Conservation (phyloP, 2,797 vertebrate species). For the Lagocephalus sceleratus region DNA sequence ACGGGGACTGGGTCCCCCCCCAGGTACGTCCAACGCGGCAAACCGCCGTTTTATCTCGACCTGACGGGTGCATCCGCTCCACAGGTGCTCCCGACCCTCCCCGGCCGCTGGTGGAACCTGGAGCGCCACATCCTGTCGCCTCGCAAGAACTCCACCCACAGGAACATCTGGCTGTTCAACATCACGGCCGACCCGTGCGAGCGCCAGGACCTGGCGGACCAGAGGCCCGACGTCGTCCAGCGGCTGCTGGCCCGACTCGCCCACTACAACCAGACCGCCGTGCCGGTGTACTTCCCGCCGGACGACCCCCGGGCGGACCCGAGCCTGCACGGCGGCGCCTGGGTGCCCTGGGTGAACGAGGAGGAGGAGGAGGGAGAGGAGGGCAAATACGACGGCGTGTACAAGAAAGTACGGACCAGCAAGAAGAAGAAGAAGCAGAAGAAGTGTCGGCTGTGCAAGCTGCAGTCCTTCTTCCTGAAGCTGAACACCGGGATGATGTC, state of each 20-base stretch:
- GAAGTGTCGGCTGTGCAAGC: slow-evolving; percentile 87
- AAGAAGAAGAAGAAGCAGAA: slow-evolving; percentile 70
- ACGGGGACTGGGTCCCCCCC: slow-evolving; percentile 93
- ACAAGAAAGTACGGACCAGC: slow-evolving; percentile 64
- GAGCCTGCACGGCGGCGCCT: slow-evolving; percentile 81
- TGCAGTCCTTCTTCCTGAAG: slow-evolving; percentile 88
- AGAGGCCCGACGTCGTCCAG: slow-evolving; percentile 83
- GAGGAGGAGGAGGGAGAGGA: slow-evolving; percentile 59
- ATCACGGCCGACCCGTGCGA: slow-evolving; percentile 92
- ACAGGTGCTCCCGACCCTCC: slow-evolving; percentile 81
- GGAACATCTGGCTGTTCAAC: slow-evolving; percentile 91
- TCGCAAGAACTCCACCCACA: slow-evolving; percentile 60
- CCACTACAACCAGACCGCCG: slow-evolving; percentile 86
- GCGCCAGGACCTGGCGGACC: slow-evolving; percentile 80
- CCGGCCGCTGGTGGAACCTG: slow-evolving; percentile 94
- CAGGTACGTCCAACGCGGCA: slow-evolving; percentile 83
- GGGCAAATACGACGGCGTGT: slow-evolving; percentile 67
- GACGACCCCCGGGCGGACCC: slow-evolving; percentile 91
- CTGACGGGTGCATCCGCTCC: not conserved
- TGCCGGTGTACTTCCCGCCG: slow-evolving; percentile 88
- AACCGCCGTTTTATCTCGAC: no score
- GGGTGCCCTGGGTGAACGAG: slow-evolving; percentile 90
- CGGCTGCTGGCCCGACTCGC: slow-evolving; percentile 81
- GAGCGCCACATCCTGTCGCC: slow-evolving; percentile 67
- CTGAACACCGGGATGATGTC: slow-evolving; percentile 90